Conservation (phyloP, 2,888 invertebrate species). For the Endomychus coccineus region DNA sequence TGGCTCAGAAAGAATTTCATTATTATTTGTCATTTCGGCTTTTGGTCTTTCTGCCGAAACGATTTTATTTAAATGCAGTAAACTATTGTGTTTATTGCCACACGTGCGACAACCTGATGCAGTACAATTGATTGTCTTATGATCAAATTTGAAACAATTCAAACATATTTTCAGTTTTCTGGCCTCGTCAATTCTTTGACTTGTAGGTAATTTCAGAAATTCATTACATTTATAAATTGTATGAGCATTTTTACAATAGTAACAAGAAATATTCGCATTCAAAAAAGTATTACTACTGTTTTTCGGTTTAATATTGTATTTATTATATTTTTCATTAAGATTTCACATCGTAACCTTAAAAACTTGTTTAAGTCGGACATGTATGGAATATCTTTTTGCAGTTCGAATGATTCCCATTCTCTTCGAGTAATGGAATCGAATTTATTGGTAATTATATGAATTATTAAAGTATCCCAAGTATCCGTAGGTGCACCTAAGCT, state of each 20-base stretch:
- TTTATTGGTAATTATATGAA: constrained; percentile 8
- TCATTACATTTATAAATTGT: constrained; percentile 1
- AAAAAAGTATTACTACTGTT: no score
- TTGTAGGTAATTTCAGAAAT: constrained; percentile 1
- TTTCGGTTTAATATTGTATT: neutral
- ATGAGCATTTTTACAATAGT: no score
- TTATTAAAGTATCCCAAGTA: constrained; percentile 16
- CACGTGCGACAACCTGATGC: neutral
- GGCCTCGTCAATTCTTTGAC: neutral
- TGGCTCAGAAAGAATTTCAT: no score
- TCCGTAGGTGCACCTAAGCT: constrained; percentile 9
- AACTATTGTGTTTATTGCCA: neutral
- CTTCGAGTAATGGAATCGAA: no score
- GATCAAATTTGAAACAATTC: neutral
- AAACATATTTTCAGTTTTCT: neutral
- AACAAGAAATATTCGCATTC: no score
- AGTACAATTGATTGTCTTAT: neutral
- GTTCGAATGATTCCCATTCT: neutral
- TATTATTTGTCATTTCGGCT: no score
- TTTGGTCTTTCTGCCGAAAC: no score
- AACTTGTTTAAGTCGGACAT: no score
- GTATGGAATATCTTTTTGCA: no score
- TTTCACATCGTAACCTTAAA: no score
- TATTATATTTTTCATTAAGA: neutral
- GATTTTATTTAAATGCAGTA: neutral